Conservation (phyloP, 2,888 invertebrate species). For the Dioctria rufipes region DNA sequence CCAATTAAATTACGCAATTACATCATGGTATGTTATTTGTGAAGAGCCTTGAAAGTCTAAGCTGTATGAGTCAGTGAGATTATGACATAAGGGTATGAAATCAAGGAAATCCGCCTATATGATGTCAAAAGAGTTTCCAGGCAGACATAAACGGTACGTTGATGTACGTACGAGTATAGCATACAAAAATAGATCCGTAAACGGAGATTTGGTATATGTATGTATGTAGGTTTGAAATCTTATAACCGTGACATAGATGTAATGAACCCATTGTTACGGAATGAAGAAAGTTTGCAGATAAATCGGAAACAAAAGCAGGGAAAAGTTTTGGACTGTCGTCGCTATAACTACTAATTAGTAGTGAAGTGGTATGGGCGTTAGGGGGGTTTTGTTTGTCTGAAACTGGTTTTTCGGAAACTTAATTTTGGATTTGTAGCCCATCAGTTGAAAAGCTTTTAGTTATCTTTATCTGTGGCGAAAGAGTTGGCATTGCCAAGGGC, state of each 20-base stretch:
- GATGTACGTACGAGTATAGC: no score
- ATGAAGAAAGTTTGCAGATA: constrained; percentile 37
- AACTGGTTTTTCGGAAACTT: constrained; percentile 4
- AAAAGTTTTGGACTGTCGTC: constrained; percentile 10
- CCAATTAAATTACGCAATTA: constrained; percentile 46
- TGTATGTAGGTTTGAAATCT: constrained; percentile 4
- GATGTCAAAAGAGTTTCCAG: not conserved
- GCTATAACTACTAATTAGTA: constrained; percentile 41
- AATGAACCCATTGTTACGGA: constrained; percentile 31
- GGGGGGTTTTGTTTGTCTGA: not conserved
- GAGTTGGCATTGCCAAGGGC: not conserved
- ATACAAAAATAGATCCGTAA: not conserved
- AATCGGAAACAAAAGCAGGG: constrained; percentile 39
- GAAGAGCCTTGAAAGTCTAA: not conserved
- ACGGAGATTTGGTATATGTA: not conserved
- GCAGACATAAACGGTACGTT: no score
- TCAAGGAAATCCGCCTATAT: constrained; percentile 12
- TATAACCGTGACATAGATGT: constrained; percentile 18
- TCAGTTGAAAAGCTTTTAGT: not conserved
- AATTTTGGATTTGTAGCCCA: not conserved
- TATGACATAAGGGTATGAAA: not conserved
- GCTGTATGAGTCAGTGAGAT: not conserved
- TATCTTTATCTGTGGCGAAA: not conserved
- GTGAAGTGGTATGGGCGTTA: not conserved
- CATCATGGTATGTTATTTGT: not conserved